Base-by-base conservation (phyloP, 2,113 vertebrate genomes). In the Equus przewalskii region DNA sequence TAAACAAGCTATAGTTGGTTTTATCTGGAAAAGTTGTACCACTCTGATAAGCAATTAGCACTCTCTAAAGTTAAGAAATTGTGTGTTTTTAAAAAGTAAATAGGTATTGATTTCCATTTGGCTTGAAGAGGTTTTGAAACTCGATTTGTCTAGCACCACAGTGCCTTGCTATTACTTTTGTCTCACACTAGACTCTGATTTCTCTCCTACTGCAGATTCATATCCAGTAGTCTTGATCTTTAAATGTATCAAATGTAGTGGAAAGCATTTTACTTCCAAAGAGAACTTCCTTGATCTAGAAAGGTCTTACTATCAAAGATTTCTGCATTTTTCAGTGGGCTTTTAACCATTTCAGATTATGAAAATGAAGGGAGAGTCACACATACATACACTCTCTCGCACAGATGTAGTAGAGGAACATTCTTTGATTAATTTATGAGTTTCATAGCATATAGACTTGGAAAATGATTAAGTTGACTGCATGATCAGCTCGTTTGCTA, bases 71-170 rank as follows among this genome's bases (percentile, higher is more conserved):
- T 44, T 89, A 82, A 94, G 85, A 89, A 91, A 97, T 87, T 51
- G 69, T 95, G 46, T 91, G 62, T 86, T 96, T 92, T 89, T 33
- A 44, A 79, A 94, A 94, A 93, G 62, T 84, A 96, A 96, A 79
- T 86, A 96, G 93, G 24, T 96, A 95, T 98, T 54, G 97, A 98
- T 97, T 97, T 98, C 67, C 83, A 64, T 83, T 97, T 94, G 62
- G 30, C 86, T 89, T 89, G 26, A 89, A 70, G 46, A 94, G 54
- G 70, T 65, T 94, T 89, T 96, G 67, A 89, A 96, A 89, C 73
- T 80, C 51, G 18, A 6, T 88, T 93, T 94, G 76, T 90, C 80
- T 95, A 83, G 85, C 65, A 94, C 41, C 49, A 69, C 69, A 95
- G 65, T 67, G 19, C 19, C 49, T 95, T 80, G 26, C 30, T 49